Percentiles rank a stretch among this genome's conserved stretches.
phyloP scores from a whole-genome alignment of 1,140 invertebrate genomes.

The Anastrepha ludens region DNA sequence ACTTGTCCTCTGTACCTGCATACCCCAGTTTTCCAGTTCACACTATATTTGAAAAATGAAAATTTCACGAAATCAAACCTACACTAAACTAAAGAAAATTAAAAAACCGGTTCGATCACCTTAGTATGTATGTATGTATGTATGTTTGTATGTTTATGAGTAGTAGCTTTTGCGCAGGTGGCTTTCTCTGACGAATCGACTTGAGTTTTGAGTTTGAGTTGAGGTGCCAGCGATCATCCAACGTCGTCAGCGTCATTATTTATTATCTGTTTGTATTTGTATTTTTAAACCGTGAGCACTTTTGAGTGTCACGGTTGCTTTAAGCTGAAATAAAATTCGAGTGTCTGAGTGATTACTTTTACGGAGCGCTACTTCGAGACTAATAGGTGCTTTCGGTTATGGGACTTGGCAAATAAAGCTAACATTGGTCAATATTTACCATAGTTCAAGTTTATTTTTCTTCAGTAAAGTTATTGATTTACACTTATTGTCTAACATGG shows the following conservation, averaged over 20 bases:
- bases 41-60: too few relatives aligned
- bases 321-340: conserved; percentile 7
- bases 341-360: neutral
- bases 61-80: too few relatives aligned
- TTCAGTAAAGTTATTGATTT: too few relatives aligned
- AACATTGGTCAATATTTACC: too few relatives aligned
- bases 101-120: neutral
- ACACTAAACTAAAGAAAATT: too few relatives aligned
- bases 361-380: neutral
- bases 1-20: too few relatives aligned
- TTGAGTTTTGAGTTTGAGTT: conserved; percentile 27
- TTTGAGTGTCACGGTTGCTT: neutral
- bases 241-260: neutral
- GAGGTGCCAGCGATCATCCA: neutral
- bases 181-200: neutral
- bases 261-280: neutral
- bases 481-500: too few relatives aligned
- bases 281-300: neutral
- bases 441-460: too few relatives aligned
- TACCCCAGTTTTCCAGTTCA: too few relatives aligned
- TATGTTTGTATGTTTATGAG: neutral
- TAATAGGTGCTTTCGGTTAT: conserved; percentile 9
- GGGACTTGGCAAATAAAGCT: neutral
- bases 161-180: too few relatives aligned
- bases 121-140: neutral